A percentile compares a stretch with the other conserved stretches of the same genome.
Conservation (phyloP, 2,888 invertebrate species). For the Heliconius hortense region DNA sequence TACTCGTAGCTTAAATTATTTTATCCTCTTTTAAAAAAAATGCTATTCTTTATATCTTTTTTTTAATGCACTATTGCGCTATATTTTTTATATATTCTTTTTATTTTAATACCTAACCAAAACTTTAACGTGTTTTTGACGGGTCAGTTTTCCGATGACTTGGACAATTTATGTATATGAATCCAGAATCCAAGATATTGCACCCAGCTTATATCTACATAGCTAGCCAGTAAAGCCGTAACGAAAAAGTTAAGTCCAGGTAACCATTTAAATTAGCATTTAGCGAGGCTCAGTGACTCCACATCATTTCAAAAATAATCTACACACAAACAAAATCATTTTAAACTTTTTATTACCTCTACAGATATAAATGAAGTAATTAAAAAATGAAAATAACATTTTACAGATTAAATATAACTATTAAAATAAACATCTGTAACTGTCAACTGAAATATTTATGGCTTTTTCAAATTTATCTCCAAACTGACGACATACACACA, state of each 20-base stretch:
- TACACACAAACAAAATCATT: conserved; percentile 6
- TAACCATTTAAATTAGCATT: too few relatives aligned
- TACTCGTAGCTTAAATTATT: neutral
- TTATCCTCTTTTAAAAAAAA: neutral
- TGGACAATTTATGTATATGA: too few relatives aligned
- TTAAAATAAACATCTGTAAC: conserved; percentile 28
- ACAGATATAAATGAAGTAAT: conserved; percentile 7
- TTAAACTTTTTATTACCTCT: neutral
- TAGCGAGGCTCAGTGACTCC: neutral
- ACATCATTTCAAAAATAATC: neutral
- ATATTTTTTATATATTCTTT: neutral
- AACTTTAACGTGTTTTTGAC: neutral
- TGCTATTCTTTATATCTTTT: neutral
- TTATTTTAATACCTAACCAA: neutral
- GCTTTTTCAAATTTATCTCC: conserved; percentile 13
- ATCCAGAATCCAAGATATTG: neutral
- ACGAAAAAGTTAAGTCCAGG: too few relatives aligned
- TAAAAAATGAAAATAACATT: conserved; percentile 4
- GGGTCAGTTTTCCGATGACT: neutral
- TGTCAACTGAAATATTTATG: conserved; percentile 26
- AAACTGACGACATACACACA: conserved; percentile 22
- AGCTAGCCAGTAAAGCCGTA: too few relatives aligned
- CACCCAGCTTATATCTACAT: too few relatives aligned
- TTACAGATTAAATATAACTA: conserved; percentile 16
- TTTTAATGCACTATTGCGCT: too few relatives aligned